phyloP scores from a whole-genome alignment of 2,797 vertebrate genomes.

The Malacoctenus gilli region DNA sequence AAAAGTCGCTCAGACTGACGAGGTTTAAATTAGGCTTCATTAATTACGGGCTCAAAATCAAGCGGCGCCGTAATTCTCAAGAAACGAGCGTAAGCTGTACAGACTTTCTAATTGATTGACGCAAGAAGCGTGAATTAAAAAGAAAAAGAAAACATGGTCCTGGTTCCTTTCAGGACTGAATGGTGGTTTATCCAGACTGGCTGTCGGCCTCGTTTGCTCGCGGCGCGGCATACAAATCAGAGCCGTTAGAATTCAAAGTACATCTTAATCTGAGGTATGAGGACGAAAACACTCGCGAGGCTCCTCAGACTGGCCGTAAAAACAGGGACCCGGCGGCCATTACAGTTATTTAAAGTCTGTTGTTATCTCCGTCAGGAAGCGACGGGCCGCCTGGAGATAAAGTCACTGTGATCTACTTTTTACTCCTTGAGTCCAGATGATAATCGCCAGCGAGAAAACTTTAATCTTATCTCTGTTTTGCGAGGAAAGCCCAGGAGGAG shows the following conservation, averaged over 20 bases:
- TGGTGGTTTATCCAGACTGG: constrained; percentile 19
- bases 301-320: constrained; percentile 34
- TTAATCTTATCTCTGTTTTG: constrained; percentile 46
- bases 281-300: constrained; percentile 23
- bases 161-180: constrained; percentile 16
- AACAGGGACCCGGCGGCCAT: constrained; percentile 21
- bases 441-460: constrained; percentile 51
- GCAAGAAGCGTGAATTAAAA: too few species aligned
- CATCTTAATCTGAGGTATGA: constrained; percentile 37
- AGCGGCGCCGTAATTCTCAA: too few species aligned
- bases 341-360: constrained; percentile 23
- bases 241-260: constrained; percentile 50
- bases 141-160: background rate
- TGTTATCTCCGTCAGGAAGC: constrained; percentile 25
- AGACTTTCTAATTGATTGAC: too few species aligned
- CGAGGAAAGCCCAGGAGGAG: constrained; percentile 41
- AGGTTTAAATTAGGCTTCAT: too few species aligned
- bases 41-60: too few species aligned
- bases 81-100: too few species aligned
- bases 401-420: constrained; percentile 35
- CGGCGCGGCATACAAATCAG: constrained; percentile 50
- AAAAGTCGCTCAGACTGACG: too few species aligned
- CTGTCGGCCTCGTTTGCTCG: constrained; percentile 21
- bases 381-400: constrained; percentile 32
- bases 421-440: constrained; percentile 32